A percentile compares a stretch with the other conserved stretches of the same genome.
These are phyloP conservation scores for Tachina fera DNA, from an alignment of 2,888 invertebrate species.

Conservation along the genomic window DNA sequence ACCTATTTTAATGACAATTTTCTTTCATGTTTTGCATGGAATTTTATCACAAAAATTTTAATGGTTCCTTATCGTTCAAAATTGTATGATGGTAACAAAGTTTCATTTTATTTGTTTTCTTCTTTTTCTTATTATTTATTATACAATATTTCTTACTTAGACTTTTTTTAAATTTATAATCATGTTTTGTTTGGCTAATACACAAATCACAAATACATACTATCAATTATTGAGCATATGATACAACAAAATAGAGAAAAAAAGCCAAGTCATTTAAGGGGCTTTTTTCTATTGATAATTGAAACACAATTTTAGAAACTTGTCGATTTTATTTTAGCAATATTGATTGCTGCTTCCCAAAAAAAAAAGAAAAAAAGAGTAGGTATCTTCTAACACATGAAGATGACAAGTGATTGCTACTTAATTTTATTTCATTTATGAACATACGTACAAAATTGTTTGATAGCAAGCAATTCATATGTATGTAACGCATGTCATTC, in stretches of 20 bases:
- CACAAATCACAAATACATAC: conserved; percentile 1
- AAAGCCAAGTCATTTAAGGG: not conserved
- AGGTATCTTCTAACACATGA: not conserved
- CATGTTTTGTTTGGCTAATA: not conserved
- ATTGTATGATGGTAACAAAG: conserved; percentile 23
- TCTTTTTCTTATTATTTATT: conserved; percentile 32
- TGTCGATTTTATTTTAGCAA: not conserved
- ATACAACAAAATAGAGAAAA: not conserved
- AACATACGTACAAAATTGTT: too few relatives aligned
- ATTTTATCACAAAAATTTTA: conserved; percentile 68
- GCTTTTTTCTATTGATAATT: not conserved
- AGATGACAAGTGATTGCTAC: too few relatives aligned
- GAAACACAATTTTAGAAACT: too few relatives aligned
- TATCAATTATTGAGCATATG: conserved; percentile 20
- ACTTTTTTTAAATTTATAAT: not conserved
- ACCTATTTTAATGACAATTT: not conserved
- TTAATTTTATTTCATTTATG: too few relatives aligned
- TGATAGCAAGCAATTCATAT: too few relatives aligned
- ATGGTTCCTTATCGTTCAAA: conserved; percentile 63
- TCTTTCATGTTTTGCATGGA: conserved; percentile 37
- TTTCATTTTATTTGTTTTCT: not conserved
- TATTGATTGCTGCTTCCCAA: not conserved
- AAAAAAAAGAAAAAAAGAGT: not conserved
- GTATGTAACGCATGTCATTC: too few relatives aligned
- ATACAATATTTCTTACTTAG: conserved; percentile 43